Evolutionary conservation across 2,888 invertebrate species (phyloP).

Genomic region (Acanthococcus lagerstroemiae): DNA sequence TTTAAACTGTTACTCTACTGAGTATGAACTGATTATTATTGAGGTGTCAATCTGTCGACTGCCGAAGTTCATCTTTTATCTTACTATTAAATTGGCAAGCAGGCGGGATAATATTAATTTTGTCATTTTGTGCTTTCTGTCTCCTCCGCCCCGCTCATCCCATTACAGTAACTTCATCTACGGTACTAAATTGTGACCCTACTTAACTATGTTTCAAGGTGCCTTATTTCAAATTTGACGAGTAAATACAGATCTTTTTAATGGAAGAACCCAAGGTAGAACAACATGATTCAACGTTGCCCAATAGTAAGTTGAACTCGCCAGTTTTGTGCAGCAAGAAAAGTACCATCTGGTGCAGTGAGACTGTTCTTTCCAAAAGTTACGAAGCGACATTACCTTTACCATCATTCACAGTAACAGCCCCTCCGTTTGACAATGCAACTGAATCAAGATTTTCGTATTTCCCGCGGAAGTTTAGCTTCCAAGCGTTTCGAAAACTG

Average conservation of each 20-base stretch:
- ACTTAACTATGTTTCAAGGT: too few species aligned
- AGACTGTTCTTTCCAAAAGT: slow-evolving; percentile 25
- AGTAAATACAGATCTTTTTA: too few species aligned
- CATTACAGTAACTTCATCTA: background rate
- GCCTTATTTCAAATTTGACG: too few species aligned
- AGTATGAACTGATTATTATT: too few species aligned
- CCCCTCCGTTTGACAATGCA: slow-evolving; percentile 32
- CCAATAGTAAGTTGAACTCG: background rate
- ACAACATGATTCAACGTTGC: background rate
- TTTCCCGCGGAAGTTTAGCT: slow-evolving; percentile 29
- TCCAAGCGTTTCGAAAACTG: slow-evolving; percentile 27
- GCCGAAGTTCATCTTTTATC: too few species aligned
- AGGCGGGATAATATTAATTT: too few species aligned
- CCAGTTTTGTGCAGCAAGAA: background rate
- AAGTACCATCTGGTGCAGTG: slow-evolving; percentile 25
- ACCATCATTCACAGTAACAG: slow-evolving; percentile 33
- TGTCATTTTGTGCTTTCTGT: background rate
- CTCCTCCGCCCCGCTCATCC: background rate
- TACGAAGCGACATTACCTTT: slow-evolving; percentile 31
- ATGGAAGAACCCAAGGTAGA: too few species aligned
- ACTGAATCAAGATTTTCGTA: slow-evolving; percentile 17
- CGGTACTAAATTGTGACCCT: background rate
- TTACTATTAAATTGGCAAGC: too few species aligned
- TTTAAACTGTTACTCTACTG: too few species aligned
- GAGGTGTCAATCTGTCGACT: too few species aligned